Conservation (phyloP, 2,888 invertebrate genomes). For the Xestoiulus laeticollis region DNA sequence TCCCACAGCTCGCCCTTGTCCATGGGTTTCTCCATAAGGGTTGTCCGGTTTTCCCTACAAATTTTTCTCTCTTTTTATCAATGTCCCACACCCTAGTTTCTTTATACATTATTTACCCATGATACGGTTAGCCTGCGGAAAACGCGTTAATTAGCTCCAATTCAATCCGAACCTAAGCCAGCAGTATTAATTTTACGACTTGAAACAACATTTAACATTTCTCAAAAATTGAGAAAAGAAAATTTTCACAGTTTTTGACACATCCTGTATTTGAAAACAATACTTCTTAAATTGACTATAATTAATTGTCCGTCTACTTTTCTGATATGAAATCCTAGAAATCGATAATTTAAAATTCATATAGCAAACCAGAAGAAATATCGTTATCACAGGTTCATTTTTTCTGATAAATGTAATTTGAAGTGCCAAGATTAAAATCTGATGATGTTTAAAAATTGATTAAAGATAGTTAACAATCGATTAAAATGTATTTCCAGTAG, state of each 20-base stretch:
- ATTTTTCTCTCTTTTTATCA: background rate
- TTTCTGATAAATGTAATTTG: too few relatives aligned
- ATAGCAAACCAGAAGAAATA: too few relatives aligned
- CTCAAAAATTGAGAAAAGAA: background rate
- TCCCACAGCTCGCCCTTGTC: background rate
- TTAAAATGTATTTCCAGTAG: too few relatives aligned
- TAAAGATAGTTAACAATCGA: too few relatives aligned
- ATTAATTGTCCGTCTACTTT: too few relatives aligned
- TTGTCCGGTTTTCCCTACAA: background rate
- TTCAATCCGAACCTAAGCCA: background rate
- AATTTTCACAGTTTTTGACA: too few relatives aligned
- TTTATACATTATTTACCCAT: background rate
- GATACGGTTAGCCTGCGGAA: background rate
- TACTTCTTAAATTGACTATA: too few relatives aligned
- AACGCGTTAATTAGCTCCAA: background rate
- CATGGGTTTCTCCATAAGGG: constrained; percentile 20
- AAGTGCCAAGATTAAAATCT: background rate
- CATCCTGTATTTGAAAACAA: too few relatives aligned
- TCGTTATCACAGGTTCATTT: too few relatives aligned
- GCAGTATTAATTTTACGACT: background rate
- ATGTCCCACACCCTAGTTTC: background rate
- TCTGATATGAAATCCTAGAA: too few relatives aligned
- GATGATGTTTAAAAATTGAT: background rate
- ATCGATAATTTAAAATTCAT: too few relatives aligned
- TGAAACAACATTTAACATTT: background rate